phyloP scores from a whole-genome alignment of 2,797 vertebrate species.

The Alfaro cultratus region DNA sequence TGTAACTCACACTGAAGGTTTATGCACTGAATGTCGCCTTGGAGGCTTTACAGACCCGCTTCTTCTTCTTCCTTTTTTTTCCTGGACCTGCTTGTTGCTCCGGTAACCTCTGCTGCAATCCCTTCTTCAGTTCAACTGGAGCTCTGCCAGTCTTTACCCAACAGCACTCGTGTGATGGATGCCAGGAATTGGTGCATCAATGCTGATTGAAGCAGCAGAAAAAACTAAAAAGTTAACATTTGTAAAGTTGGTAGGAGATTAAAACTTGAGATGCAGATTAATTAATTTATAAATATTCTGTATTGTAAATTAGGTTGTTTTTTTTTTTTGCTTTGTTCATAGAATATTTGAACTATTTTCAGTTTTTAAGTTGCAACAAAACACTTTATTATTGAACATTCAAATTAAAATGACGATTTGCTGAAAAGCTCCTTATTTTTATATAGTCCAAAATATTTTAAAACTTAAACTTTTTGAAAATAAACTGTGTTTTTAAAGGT shows the following conservation, averaged over 20 bases:
- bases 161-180: background rate
- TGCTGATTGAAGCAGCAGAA: background rate
- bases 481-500: background rate
- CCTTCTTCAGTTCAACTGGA: background rate
- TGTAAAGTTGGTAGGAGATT: background rate
- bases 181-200: background rate
- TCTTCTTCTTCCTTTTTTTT: background rate
- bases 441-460: background rate
- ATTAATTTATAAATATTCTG: background rate
- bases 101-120: background rate
- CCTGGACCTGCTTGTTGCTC: slow-evolving; percentile 1
- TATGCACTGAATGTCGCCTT: background rate
- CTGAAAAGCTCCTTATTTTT: background rate
- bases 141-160: background rate
- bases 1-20: background rate
- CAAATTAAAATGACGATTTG: background rate
- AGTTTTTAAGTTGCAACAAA: background rate
- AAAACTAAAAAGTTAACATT: background rate
- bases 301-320: background rate
- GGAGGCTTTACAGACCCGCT: background rate
- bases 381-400: background rate
- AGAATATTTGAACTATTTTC: background rate
- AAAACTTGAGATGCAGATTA: background rate
- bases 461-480: background rate
- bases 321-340: background rate